Evolutionary conservation across 2,113 vertebrate genomes (phyloP).

Genomic region (Electrona antarctica): DNA sequence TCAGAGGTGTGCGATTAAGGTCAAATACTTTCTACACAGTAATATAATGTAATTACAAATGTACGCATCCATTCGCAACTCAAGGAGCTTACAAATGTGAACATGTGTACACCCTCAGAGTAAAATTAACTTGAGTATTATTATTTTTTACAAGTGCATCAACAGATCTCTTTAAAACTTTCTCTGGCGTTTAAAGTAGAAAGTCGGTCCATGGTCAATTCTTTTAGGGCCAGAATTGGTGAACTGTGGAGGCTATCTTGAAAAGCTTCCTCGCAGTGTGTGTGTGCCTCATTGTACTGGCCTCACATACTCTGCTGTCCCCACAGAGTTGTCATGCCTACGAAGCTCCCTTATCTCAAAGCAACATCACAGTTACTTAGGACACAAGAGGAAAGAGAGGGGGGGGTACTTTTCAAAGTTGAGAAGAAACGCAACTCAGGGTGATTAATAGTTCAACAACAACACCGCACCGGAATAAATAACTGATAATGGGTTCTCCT

Average conservation of each 20-base stretch:
- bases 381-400: slow-evolving; percentile 20
- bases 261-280: slow-evolving; percentile 71
- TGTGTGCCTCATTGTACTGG: slow-evolving; percentile 76
- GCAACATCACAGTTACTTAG: slow-evolving; percentile 77
- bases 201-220: slow-evolving; percentile 54
- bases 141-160: neutral
- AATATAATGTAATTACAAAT: too few relatives aligned
- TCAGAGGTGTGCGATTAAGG: too few relatives aligned
- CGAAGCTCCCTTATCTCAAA: slow-evolving; percentile 80
- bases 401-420: slow-evolving; percentile 52
- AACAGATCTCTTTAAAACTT: slow-evolving; percentile 9
- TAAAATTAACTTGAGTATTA: neutral
- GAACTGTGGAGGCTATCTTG: slow-evolving; percentile 65
- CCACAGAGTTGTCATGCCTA: slow-evolving; percentile 79
- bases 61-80: too few relatives aligned
- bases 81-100: neutral
- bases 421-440: slow-evolving; percentile 57
- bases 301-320: slow-evolving; percentile 77
- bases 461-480: slow-evolving; percentile 28
- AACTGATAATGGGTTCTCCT: slow-evolving; percentile 5
- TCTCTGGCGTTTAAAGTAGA: slow-evolving; percentile 63
- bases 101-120: slow-evolving; percentile 15
- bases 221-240: slow-evolving; percentile 46
- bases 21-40: too few relatives aligned
- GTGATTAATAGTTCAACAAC: slow-evolving; percentile 39